Base-by-base conservation (phyloP, 2,797 vertebrate genomes). In the Myripristis murdjan region DNA sequence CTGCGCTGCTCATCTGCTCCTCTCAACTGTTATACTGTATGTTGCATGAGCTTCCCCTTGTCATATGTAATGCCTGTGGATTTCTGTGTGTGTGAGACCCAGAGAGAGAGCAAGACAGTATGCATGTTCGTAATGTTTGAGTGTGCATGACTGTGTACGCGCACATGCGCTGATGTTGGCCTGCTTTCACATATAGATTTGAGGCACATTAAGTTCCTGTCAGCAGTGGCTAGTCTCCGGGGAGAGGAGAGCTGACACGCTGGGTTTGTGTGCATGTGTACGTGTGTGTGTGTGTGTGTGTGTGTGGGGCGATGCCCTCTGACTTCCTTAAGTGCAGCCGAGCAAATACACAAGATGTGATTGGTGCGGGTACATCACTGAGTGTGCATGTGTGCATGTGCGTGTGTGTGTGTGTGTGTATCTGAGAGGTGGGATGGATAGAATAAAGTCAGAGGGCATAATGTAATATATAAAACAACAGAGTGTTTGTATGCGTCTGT, bases 201-300 rank as follows among this genome's bases (percentile, higher is more conserved):
- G 76, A 87, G 65, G 63, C 79, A 75, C 63, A 76, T 79, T 72
- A 78, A 47, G 79, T 78, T 75, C 41, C 72, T 66, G 72, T 84
- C 87, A 86, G 68, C n/a, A 39, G 76, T 55, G 55, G 66, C 68
- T 55, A 35, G 59, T 84, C 76, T 81, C 81, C 35, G 57, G 65
- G 67, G 82, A 73, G 70, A 2, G 44, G 57, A 56, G 70, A 66
- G 58, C 49, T 75, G 79, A 70, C 56, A 53, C 35, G 48, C 35
- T 6, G 10, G 2, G 9, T 46, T 9, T 35, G 18, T n/a, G n/a
- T n/a, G n/a, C 48, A 41, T 59, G 15, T 61, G 1, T 56, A 48
- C 59, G n/a, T n/a, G 41, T 24, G 33, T 47, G 57, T 28, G 60
- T 53, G 58, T 59, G 55, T 68, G 61, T 33, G 59, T 73, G 51